phyloP scores from a whole-genome alignment of 1,140 invertebrate species.

The Hirudo medicinalis region DNA sequence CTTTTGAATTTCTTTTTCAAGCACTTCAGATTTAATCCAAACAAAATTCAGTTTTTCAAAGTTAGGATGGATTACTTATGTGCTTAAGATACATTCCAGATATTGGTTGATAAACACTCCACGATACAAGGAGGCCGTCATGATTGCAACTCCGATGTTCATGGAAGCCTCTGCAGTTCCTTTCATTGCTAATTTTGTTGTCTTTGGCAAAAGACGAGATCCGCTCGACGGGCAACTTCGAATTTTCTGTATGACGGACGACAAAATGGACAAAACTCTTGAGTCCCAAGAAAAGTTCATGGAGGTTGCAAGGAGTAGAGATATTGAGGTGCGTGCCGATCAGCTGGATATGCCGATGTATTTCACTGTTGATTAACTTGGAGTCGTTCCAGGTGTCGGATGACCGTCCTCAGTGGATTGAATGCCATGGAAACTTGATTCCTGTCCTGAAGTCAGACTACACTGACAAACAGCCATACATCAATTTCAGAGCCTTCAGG shows the following conservation, averaged over 20 bases:
- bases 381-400: conserved; percentile 60
- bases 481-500: conserved; percentile 90
- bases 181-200: conserved; percentile 96
- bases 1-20: not conserved
- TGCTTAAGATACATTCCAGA: conserved; percentile 29
- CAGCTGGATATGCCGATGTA: too few species aligned
- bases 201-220: conserved; percentile 90
- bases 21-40: not conserved
- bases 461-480: conserved; percentile 66
- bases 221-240: conserved; percentile 81
- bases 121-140: conserved; percentile 85
- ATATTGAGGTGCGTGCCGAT: conserved; percentile 68
- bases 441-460: conserved; percentile 94
- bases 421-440: conserved; percentile 92
- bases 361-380: not conserved
- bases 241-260: conserved; percentile 98
- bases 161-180: conserved; percentile 93
- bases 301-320: conserved; percentile 90
- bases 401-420: conserved; percentile 82
- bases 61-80: not conserved
- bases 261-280: conserved; percentile 93
- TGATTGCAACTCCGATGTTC: conserved; percentile 97
- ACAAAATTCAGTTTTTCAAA: not conserved
- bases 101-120: conserved; percentile 99
- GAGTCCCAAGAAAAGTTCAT: conserved; percentile 93